Evolutionary conservation across 2,113 vertebrate species (phyloP), one percentile per base, ranked within the genome.

Genomic region (Gavia stellata): DNA sequence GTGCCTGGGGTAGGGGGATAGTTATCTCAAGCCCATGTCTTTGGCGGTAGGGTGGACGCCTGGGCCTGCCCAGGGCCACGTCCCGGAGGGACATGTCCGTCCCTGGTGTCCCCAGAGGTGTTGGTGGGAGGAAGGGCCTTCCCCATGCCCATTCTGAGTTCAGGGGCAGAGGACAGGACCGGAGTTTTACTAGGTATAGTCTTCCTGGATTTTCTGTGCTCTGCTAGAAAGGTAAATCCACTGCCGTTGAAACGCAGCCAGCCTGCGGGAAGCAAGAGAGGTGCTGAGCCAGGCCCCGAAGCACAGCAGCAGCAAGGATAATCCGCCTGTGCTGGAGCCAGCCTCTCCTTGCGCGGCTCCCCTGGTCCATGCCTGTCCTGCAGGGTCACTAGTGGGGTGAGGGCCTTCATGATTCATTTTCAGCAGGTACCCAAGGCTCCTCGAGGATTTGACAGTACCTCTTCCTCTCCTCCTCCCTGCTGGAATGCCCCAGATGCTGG

Each of bases 161-260:
- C 10, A 16, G 19, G 23, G 73, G 38, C 38, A 33, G 49, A 42
- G 77, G 45, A 12, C 38, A 25, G 40, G 23, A 11, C 40, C 12
- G 31, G 33, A 40, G 2, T 17, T 9, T 15, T 2, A 0, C 23
- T 5, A 8, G 8, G 4, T 36, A 0, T 10, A 3, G 45, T 10
- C 25, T 24, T 58, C 20, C 53, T 34, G 73, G 31, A 10, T 63
- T 49, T 25, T 1, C 58, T 17, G 3, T 2, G 12, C 52, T 40
- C 44, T 56, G 59, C 55, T 25, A 16, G 66, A 40, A 61, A 14
- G 55, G 61, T 17, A 13, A 55, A 81, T 11, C 11, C 8, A 0
- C 14, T 1, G 85, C 63, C 6, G 4, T 1, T 9, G 56, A 36
- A 17, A 1, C 0, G 2, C n/a, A 17, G 61, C 16, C 38, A 33